Percentiles rank a stretch among this genome's conserved stretches.
Evolutionary conservation across 2,113 vertebrate genomes (phyloP).

Genomic region (Pontoporia blainvillei): DNA sequence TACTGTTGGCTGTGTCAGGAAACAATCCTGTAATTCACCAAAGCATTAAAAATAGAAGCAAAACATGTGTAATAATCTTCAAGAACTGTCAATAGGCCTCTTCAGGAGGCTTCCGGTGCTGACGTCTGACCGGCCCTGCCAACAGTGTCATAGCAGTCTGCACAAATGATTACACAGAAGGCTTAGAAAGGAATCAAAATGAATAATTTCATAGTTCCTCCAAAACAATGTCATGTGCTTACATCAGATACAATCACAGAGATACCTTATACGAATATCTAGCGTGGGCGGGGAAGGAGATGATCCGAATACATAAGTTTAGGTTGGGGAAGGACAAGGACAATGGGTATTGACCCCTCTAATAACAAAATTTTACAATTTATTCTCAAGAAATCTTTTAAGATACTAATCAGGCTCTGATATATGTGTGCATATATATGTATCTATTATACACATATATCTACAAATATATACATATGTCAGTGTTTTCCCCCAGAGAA

Average conservation of each 20-base stretch:
- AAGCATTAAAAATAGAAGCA: background rate
- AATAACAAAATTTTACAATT: background rate
- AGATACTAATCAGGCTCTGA: background rate
- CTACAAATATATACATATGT: background rate
- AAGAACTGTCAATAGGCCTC: background rate
- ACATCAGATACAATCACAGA: background rate
- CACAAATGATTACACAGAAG: background rate
- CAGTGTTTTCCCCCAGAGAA: background rate
- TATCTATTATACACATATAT: background rate
- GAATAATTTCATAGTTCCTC: background rate
- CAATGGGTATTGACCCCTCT: background rate
- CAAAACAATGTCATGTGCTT: background rate
- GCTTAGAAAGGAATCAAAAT: background rate
- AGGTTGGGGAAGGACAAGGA: background rate
- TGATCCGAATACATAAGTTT: background rate
- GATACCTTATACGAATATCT: background rate
- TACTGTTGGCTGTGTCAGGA: background rate
- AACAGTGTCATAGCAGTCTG: background rate
- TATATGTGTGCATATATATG: background rate
- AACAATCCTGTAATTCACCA: slow-evolving; percentile 20
- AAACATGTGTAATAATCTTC: background rate
- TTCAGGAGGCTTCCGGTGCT: background rate
- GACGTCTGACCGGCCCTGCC: background rate
- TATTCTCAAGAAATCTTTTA: background rate
- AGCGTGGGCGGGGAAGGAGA: background rate